These are phyloP conservation scores for Zenarchopterus dispar DNA, from an alignment of 2,797 vertebrate species.

Conservation along the genomic window DNA sequence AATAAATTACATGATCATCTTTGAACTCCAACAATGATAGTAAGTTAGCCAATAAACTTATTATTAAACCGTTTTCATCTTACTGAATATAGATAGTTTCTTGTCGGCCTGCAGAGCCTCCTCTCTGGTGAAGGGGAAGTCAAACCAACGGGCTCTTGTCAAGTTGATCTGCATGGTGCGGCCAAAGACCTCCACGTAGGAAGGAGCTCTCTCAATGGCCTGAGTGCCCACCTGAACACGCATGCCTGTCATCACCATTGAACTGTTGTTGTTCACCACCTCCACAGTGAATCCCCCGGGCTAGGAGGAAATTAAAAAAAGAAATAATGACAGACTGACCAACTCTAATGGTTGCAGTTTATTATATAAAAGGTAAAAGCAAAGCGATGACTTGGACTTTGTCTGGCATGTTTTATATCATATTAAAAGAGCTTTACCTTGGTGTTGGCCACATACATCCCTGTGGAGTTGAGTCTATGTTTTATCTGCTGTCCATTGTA, in stretches of 20 bases:
- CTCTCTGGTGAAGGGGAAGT: slow-evolving; percentile 96
- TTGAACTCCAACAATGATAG: no score
- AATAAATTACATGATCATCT: no score
- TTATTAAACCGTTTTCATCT: slow-evolving; percentile 55
- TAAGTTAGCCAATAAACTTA: neutral
- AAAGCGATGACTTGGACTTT: neutral
- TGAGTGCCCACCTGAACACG: slow-evolving; percentile 96
- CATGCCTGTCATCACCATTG: slow-evolving; percentile 99
- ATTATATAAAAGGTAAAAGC: no score
- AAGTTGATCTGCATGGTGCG: slow-evolving; percentile 98
- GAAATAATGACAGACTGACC: neutral
- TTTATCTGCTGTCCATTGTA: slow-evolving; percentile 99
- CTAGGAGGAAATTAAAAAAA: slow-evolving; percentile 67
- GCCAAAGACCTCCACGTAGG: slow-evolving; percentile 96
- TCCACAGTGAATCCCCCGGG: slow-evolving; percentile 97
- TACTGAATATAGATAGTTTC: slow-evolving; percentile 96
- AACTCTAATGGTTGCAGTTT: neutral
- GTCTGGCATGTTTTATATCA: neutral
- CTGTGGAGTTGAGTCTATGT: slow-evolving; percentile 97
- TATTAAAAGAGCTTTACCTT: slow-evolving; percentile 83
- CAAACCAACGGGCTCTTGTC: slow-evolving; percentile 96
- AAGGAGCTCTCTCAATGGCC: slow-evolving; percentile 94
- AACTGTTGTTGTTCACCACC: slow-evolving; percentile 95
- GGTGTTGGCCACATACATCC: slow-evolving; percentile 99
- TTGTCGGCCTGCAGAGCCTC: slow-evolving; percentile 98